Evolutionary conservation across 2,888 invertebrate genomes (phyloP).

Genomic region (Pardosa pseudoannulata): DNA sequence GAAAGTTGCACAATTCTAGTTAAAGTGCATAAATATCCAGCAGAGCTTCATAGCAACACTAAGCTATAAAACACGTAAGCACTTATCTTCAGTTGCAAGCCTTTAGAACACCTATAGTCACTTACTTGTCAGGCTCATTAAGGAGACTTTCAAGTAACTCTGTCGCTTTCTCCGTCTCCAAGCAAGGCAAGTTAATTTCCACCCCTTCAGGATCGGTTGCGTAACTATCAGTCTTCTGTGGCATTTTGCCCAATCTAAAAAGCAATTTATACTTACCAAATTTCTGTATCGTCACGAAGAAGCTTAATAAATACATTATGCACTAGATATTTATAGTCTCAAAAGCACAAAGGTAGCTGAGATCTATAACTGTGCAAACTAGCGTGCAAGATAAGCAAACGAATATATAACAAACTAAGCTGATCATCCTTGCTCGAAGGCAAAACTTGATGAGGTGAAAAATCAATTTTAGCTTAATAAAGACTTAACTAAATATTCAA

Average conservation of each 20-base stretch:
- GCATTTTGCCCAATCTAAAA: background rate
- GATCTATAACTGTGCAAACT: too few relatives aligned
- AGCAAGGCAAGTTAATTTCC: background rate
- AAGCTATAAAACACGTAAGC: constrained; percentile 1
- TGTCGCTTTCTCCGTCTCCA: background rate
- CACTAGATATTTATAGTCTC: background rate
- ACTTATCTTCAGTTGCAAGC: background rate
- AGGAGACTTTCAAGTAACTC: constrained; percentile 14
- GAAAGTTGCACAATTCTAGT: background rate
- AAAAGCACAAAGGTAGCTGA: too few relatives aligned
- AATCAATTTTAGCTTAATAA: too few relatives aligned
- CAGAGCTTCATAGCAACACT: background rate
- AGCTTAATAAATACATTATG: background rate
- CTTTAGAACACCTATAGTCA: background rate
- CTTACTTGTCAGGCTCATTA: constrained; percentile 10
- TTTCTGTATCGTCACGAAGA: background rate
- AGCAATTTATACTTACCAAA: constrained; percentile 13
- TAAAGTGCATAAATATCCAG: background rate
- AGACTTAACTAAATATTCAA: too few relatives aligned
- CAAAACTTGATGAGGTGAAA: too few relatives aligned
- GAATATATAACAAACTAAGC: background rate
- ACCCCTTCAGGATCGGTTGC: background rate
- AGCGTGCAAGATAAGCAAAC: background rate
- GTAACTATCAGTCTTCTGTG: background rate
- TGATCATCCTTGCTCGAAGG: background rate